phyloP scores from a whole-genome alignment of 2,797 vertebrate genomes.

The Glyptemys insculpta region DNA sequence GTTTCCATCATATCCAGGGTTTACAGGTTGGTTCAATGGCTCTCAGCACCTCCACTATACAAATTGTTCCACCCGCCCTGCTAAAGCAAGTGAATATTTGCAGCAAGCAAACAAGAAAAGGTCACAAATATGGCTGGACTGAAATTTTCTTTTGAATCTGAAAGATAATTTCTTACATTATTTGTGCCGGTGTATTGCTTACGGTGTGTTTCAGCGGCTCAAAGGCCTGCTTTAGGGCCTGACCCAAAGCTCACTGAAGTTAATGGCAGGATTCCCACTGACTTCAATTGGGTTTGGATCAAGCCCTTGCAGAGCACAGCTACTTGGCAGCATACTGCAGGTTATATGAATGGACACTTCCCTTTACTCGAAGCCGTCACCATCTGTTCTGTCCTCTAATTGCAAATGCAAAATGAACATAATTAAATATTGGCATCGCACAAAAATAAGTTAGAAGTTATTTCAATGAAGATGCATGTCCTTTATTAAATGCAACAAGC shows the following conservation, averaged over 20 bases:
- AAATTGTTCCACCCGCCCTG: too few species aligned
- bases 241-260: background rate
- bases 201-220: background rate
- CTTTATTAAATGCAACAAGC: constrained; percentile 79
- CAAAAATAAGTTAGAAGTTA: constrained; percentile 72
- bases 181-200: background rate
- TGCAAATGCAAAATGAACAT: constrained; percentile 79
- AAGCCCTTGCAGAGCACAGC: constrained; percentile 14
- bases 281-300: constrained; percentile 29
- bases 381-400: constrained; percentile 78
- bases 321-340: constrained; percentile 48
- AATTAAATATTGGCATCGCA: constrained; percentile 77
- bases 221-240: background rate
- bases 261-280: accelerated
- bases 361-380: constrained; percentile 53
- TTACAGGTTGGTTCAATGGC: too few species aligned
- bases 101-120: background rate
- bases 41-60: too few species aligned
- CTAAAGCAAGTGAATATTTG: background rate
- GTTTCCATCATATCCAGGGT: too few species aligned
- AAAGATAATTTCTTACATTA: background rate
- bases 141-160: constrained; percentile 17
- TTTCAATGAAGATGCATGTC: constrained; percentile 72
- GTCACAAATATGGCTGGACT: background rate
- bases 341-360: constrained; percentile 68